Percentiles rank a stretch among this genome's conserved stretches.
Evolutionary conservation across 1,140 invertebrate genomes (phyloP).

Genomic region (Bombus waltoni): DNA sequence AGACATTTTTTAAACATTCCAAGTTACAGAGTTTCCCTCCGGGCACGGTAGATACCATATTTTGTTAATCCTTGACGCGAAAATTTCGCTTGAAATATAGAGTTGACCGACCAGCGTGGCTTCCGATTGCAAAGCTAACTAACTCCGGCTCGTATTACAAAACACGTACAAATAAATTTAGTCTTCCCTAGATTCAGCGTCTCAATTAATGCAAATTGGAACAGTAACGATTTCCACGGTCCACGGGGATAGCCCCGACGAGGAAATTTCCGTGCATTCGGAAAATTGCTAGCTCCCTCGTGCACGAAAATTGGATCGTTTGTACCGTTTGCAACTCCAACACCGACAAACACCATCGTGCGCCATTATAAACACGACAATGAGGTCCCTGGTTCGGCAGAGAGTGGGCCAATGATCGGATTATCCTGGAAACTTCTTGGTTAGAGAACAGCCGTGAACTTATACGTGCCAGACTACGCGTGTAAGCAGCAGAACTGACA

Average conservation of each 20-base stretch:
- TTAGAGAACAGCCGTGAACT: constrained; percentile 32
- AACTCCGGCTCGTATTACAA: neutral
- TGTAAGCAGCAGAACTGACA: constrained; percentile 51
- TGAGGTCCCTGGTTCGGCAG: constrained; percentile 11
- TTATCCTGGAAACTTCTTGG: constrained; percentile 64
- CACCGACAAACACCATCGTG: constrained; percentile 32
- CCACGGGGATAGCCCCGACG: neutral
- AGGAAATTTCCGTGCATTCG: constrained; percentile 9
- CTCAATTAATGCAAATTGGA: neutral
- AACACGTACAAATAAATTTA: neutral
- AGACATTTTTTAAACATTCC: too few relatives aligned
- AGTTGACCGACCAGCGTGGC: too few relatives aligned
- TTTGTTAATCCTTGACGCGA: too few relatives aligned
- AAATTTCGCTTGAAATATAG: too few relatives aligned
- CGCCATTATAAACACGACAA: constrained; percentile 56
- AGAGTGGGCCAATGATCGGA: constrained; percentile 56
- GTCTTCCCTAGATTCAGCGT: neutral
- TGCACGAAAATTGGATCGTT: constrained; percentile 59
- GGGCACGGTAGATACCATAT: too few relatives aligned
- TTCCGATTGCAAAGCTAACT: too few relatives aligned
- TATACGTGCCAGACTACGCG: constrained; percentile 28
- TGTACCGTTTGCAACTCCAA: constrained; percentile 64
- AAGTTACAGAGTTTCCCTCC: too few relatives aligned
- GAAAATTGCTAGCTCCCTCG: constrained; percentile 7
- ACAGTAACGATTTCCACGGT: neutral